Conservation (phyloP, 2,113 vertebrate species). For the Microcebus griseorufus region DNA sequence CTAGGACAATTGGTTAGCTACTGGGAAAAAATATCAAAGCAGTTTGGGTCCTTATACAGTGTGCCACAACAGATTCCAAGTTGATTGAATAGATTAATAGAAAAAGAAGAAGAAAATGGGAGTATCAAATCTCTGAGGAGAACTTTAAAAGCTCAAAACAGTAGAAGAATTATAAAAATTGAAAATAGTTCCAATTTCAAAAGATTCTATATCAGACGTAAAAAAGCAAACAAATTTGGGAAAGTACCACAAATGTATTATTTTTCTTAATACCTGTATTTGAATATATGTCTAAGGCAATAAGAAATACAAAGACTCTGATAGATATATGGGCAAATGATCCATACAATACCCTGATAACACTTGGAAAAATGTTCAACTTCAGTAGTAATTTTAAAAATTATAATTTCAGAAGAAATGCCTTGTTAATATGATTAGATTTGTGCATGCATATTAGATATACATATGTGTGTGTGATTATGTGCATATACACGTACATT, state of each 20-base stretch:
- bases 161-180: constrained; percentile 20
- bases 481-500: neutral
- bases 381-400: neutral
- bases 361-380: neutral
- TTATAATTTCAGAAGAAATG: constrained; percentile 12
- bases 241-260: neutral
- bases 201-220: neutral
- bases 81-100: constrained; percentile 65
- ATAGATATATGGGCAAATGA: neutral
- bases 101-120: constrained; percentile 35
- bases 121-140: neutral
- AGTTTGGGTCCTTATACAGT: constrained; percentile 15
- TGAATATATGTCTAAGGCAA: neutral
- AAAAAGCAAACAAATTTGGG: constrained; percentile 12
- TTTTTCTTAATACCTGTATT: constrained; percentile 12
- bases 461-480: neutral
- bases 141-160: neutral
- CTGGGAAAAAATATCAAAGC: constrained; percentile 55
- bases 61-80: constrained; percentile 45
- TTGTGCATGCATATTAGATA: neutral
- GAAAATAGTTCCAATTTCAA: neutral
- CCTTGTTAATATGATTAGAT: neutral
- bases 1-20: constrained; percentile 65
- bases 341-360: neutral
- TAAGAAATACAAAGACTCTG: neutral